Evolutionary conservation across 2,797 vertebrate genomes (phyloP), one percentile per base, ranked within the genome.

Genomic region (Falco columbarius): DNA sequence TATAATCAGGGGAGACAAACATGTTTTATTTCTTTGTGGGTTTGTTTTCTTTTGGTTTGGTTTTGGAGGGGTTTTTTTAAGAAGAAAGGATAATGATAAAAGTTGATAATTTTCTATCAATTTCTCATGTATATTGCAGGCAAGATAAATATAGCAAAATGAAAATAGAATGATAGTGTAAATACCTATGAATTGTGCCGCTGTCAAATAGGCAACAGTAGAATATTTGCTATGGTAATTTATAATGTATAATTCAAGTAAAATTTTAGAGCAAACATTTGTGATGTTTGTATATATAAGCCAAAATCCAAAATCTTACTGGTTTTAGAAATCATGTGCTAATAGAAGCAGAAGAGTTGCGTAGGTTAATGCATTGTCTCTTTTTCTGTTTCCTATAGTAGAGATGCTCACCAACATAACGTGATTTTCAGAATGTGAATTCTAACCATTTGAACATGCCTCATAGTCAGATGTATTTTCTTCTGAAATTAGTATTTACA

Each of bases 191-290:
- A 85, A 79, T 90, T 95, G 90, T 96, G 89, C 83, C 92, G 92
- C 65, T 92, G 90, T 84, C 85, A 89, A 89, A 71, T 95, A 96
- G 89, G 34, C 67, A 93, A 71, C 83, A 82, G 86, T 83, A 94
- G 82, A 91, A 56, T 97, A 72, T 95, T 81, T 91, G 71, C 76
- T 94, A 38, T 3, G 7, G 56, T 97, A 91, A 95, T 81, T 96
- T 97, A 94, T 94, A 91, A 90, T 93, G 73, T 91, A 65, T 95
- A 95, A 90, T 97, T 96, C 66, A 93, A 92, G 91, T 86, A 56
- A 96, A 91, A 80, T 74, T 38, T 44, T 91, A 80, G 61, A 91
- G n/a, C 76, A 97, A 89, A 76, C 82, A 93, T 40, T 91, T 94
- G 65, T 95, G 61, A 54, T 94, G 86, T 95, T 77, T 88, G 44